Base-by-base conservation (phyloP, 2,888 invertebrate genomes). In the Erannis defoliaria region DNA sequence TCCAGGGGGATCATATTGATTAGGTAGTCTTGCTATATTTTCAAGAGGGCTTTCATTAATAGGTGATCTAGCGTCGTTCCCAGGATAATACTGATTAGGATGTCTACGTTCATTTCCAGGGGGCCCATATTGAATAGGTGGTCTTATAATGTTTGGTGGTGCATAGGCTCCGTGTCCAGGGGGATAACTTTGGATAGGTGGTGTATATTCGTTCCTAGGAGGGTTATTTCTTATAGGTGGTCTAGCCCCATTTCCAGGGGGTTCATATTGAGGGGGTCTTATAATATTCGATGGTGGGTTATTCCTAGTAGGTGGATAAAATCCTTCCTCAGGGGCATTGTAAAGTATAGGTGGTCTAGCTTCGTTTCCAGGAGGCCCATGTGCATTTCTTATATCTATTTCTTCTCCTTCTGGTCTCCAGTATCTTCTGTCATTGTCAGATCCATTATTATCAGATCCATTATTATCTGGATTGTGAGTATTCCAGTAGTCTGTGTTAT, bases 371-470 rank as follows among this genome's bases (percentile, higher is more conserved):
- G 23, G 37, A 10, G 50, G 35, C 38, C 1, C 26, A 16, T 51
- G 37, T 14, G 50, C 26, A 31, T 66, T 63, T 16, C 55, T 50
- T 43, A 40, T 49, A 18, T 65, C 63, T n/a, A n/a, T 62, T 66
- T 62, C 63, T 19, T 55, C 63, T 45, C 40, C 53, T 6, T 51
- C 46, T 9, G 70, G 67, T 43, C 63, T 69, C 69, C 64, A 67
- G 48, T 66, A 60, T 31, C 14, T 60, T 49, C 16, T 58, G 5
- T 57, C 31, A 18, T 50, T 57, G 4, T 29, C 40, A 12, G n/a
- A 1, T 16, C 16, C 58, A 8, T 57, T 29, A 18, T 50, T 57
- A 1, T 29, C 40, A 12, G n/a, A 1, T 16, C 0, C 31, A 45
- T 12, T 8, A 9, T 54, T 55, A n/a, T 16, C 37, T 19, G 33